Conservation (phyloP, 1,140 invertebrate genomes). For the Lepidurus packardi region DNA sequence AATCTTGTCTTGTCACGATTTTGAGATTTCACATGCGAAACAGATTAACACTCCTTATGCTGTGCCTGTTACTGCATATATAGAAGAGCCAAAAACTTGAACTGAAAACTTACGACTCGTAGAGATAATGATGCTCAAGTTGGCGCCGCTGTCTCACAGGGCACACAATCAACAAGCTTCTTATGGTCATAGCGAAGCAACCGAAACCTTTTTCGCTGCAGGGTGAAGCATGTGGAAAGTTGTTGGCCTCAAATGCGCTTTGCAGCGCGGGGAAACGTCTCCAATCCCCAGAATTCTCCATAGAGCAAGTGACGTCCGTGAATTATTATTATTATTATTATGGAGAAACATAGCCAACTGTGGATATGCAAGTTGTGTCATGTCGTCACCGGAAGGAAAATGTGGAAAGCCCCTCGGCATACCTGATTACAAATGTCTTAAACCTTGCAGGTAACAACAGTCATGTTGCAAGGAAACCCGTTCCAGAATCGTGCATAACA, state of each 20-base stretch:
- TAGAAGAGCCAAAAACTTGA: neutral
- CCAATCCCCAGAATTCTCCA: neutral
- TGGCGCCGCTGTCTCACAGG: neutral
- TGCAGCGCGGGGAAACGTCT: neutral
- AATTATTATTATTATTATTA: neutral
- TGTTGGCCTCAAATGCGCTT: conserved; percentile 3
- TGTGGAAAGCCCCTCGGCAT: no score
- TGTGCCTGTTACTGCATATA: neutral
- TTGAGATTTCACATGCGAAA: neutral
- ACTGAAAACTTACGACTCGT: neutral
- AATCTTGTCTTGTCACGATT: no score
- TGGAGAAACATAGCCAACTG: neutral
- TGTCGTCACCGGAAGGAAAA: no score
- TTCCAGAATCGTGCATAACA: no score
- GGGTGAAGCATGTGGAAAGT: neutral
- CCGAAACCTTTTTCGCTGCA: neutral
- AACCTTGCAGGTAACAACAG: no score
- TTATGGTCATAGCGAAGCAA: conserved; percentile 15
- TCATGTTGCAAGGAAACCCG: no score
- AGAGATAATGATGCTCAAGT: neutral
- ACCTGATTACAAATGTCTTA: no score
- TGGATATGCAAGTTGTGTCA: no score
- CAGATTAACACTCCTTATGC: neutral
- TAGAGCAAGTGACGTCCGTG: neutral
- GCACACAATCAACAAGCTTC: neutral